Evolutionary conservation across 1,140 invertebrate species (phyloP).

Genomic region (Bombus difficillimus): DNA sequence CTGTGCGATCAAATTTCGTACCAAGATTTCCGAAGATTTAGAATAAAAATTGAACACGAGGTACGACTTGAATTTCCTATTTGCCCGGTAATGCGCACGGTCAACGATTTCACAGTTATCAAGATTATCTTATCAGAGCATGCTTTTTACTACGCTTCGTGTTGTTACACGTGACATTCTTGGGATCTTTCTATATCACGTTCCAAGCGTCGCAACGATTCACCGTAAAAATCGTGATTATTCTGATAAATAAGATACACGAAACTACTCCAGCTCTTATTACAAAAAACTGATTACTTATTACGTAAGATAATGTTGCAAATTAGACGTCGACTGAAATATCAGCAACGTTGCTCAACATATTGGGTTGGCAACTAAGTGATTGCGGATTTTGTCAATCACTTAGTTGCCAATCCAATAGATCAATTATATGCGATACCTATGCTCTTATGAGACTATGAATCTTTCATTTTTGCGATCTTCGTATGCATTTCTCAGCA

Average conservation of each 20-base stretch:
- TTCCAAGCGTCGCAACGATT: neutral
- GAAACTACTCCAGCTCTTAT: too few species aligned
- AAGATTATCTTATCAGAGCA: constrained; percentile 20
- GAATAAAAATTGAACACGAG: neutral
- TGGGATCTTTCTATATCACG: neutral
- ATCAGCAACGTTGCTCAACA: neutral
- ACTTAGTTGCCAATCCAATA: too few species aligned
- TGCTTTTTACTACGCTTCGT: neutral
- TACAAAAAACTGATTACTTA: neutral
- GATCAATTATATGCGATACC: neutral
- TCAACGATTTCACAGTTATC: constrained; percentile 6
- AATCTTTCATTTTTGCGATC: neutral
- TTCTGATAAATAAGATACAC: neutral
- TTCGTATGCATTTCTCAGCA: neutral
- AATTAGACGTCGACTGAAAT: neutral
- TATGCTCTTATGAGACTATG: neutral
- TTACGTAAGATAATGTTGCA: too few species aligned
- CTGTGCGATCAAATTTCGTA: neutral
- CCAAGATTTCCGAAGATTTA: neutral
- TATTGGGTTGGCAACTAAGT: too few species aligned
- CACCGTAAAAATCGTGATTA: neutral
- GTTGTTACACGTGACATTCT: neutral
- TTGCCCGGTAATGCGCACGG: neutral
- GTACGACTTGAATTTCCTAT: neutral
- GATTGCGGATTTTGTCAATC: too few species aligned